A percentile compares a stretch with the other conserved stretches of the same genome.
phyloP scores from a whole-genome alignment of 2,113 vertebrate genomes.

The Gavialis gangeticus region DNA sequence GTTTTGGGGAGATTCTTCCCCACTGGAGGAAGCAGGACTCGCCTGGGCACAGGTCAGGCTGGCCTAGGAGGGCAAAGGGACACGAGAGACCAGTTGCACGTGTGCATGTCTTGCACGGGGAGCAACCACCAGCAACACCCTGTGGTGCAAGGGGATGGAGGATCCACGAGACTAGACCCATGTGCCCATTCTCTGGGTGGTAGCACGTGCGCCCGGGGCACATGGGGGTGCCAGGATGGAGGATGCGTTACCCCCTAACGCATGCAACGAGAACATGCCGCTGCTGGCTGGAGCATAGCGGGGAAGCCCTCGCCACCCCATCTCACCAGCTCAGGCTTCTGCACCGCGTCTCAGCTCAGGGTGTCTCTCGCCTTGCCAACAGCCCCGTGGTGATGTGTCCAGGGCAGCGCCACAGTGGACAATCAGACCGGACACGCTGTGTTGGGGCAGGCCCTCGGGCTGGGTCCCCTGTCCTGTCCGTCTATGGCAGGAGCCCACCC shows the following conservation, averaged over 20 bases:
- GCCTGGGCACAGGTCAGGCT: no score
- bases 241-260: not conserved
- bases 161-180: not conserved
- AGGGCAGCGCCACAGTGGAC: no score
- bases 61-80: no score
- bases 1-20: not conserved
- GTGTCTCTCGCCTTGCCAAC: no score
- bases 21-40: not conserved
- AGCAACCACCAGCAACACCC: not conserved
- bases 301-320: not conserved
- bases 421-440: no score
- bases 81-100: not conserved
- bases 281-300: not conserved
- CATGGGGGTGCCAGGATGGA: not conserved
- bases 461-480: no score
- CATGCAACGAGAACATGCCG: not conserved
- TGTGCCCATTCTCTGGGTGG: not conserved
- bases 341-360: no score
- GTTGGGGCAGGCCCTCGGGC: no score
- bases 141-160: not conserved
- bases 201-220: not conserved
- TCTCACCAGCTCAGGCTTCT: no score
- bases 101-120: not conserved
- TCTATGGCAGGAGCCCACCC: not conserved
- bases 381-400: no score